A percentile compares a stretch with the other conserved stretches of the same genome.
Evolutionary conservation across 2,888 invertebrate species (phyloP).

Genomic region (Lypha dubia): DNA sequence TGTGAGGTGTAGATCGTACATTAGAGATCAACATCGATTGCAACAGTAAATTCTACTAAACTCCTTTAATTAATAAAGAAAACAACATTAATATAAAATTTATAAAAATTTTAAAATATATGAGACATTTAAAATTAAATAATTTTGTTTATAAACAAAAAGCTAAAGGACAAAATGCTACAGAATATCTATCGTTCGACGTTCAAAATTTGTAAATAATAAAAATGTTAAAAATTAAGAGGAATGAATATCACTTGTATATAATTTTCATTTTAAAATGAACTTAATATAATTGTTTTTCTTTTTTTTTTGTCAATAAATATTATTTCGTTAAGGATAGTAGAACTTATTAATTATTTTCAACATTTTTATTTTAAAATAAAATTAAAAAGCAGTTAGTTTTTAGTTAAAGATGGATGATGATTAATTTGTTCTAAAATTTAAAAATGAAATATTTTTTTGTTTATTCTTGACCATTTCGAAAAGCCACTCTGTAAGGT

Average conservation of each 20-base stretch:
- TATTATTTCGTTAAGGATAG: slow-evolving; percentile 38
- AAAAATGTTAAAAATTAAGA: slow-evolving; percentile 49
- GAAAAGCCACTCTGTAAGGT: too few relatives aligned
- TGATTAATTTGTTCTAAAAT: too few relatives aligned
- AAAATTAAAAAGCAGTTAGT: slow-evolving; percentile 24
- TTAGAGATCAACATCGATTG: too few relatives aligned
- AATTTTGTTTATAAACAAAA: slow-evolving; percentile 32
- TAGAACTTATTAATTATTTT: slow-evolving; percentile 35
- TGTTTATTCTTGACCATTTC: too few relatives aligned
- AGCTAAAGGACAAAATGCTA: slow-evolving; percentile 22
- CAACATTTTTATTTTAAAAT: slow-evolving; percentile 16
- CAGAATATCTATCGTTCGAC: slow-evolving; percentile 70
- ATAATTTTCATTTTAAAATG: slow-evolving; percentile 52
- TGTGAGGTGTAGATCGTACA: too few relatives aligned
- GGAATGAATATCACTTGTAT: slow-evolving; percentile 75
- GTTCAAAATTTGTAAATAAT: slow-evolving; percentile 60
- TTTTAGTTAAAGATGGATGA: slow-evolving; percentile 8
- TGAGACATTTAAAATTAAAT: slow-evolving; percentile 11
- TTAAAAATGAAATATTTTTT: too few relatives aligned
- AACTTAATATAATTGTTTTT: slow-evolving; percentile 26
- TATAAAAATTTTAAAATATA: slow-evolving; percentile 36
- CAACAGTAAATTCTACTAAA: not conserved
- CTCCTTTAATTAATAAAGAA: not conserved
- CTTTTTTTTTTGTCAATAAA: slow-evolving; percentile 44
- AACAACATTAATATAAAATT: slow-evolving; percentile 28